A percentile compares a stretch with the other conserved stretches of the same genome.
Evolutionary conservation across 2,797 vertebrate species (phyloP).

Genomic region (Silurus lanzhouensis): DNA sequence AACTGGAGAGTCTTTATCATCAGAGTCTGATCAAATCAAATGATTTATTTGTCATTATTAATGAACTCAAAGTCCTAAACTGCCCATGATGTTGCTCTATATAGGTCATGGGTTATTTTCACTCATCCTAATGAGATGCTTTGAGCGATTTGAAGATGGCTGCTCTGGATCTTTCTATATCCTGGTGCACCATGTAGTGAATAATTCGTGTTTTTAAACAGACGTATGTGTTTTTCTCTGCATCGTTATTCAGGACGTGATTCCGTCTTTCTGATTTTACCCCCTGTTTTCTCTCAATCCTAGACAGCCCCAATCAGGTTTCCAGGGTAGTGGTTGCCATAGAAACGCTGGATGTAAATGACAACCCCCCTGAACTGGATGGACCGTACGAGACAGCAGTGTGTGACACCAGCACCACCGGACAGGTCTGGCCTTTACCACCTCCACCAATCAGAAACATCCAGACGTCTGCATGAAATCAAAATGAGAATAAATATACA

Average conservation of each 20-base stretch:
- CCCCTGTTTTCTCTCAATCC: conserved; percentile 33
- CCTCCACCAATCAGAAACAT: background rate
- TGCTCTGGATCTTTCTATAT: background rate
- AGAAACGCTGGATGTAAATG: conserved; percentile 89
- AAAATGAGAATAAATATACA: background rate
- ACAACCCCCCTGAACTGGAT: conserved; percentile 87
- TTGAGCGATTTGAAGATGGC: background rate
- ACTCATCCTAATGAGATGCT: no score
- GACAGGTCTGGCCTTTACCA: conserved; percentile 74
- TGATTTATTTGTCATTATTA: background rate
- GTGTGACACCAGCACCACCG: conserved; percentile 82
- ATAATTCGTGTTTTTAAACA: background rate
- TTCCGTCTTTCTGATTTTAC: conserved; percentile 11
- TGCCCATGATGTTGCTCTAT: background rate
- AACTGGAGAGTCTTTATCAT: no score
- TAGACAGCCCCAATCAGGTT: conserved; percentile 86
- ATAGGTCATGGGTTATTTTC: conserved; percentile 4
- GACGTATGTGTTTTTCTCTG: background rate
- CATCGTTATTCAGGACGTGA: conserved; percentile 18
- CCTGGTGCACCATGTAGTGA: background rate
- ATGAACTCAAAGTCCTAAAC: background rate
- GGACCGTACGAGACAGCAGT: conserved; percentile 82
- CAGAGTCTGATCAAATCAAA: no score
- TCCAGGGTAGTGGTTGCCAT: conserved; percentile 84
- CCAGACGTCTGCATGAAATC: background rate